Evolutionary conservation across 2,888 invertebrate genomes (phyloP).

Genomic region (Protophormia terraenovae): DNA sequence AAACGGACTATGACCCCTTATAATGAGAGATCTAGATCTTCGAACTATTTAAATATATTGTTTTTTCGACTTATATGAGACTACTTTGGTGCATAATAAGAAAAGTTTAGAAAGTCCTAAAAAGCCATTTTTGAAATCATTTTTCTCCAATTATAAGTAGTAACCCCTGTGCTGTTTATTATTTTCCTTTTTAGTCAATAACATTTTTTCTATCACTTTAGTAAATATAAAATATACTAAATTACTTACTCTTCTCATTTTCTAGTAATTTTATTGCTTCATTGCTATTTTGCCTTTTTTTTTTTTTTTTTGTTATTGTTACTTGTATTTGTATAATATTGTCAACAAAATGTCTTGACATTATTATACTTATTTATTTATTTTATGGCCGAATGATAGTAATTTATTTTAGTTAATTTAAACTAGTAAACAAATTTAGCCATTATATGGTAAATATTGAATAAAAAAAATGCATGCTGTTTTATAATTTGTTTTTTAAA

Average conservation of each 20-base stretch:
- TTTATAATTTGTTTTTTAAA: background rate
- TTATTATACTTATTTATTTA: background rate
- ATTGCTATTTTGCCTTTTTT: background rate
- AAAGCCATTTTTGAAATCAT: too few relatives aligned
- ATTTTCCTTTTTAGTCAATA: too few relatives aligned
- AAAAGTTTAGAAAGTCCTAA: too few relatives aligned
- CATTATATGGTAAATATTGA: background rate
- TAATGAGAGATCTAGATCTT: too few relatives aligned
- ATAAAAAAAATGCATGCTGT: background rate
- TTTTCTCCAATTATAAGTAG: too few relatives aligned
- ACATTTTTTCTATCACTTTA: background rate
- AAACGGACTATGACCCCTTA: too few relatives aligned
- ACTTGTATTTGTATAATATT: background rate
- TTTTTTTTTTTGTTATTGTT: background rate
- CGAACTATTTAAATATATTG: too few relatives aligned
- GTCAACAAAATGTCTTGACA: slow-evolving; percentile 6
- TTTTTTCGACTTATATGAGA: too few relatives aligned
- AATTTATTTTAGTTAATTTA: slow-evolving; percentile 36
- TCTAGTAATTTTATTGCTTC: background rate
- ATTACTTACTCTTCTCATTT: background rate
- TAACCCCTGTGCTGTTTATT: too few relatives aligned
- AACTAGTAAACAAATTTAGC: background rate
- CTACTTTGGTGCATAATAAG: too few relatives aligned
- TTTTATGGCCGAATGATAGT: background rate
- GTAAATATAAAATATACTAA: too few relatives aligned